Base-by-base conservation (phyloP, 1,140 invertebrate genomes). In the Drosophila orena region DNA sequence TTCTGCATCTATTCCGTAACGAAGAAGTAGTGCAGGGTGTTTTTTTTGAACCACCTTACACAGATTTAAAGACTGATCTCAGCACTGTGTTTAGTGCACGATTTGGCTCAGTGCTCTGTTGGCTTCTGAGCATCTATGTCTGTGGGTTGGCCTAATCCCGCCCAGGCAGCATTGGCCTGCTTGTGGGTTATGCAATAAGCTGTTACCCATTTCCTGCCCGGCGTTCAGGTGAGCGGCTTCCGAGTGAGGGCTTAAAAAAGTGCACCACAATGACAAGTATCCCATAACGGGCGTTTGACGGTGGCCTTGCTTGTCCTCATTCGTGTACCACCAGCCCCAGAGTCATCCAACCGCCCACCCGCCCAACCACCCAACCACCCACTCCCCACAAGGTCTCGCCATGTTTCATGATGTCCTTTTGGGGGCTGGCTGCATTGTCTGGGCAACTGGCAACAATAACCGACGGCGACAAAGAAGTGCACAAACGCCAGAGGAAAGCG, bases 221-320 rank as follows among this genome's bases (percentile, higher is more conserved):
- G 60, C 30, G 62, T 68, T 62, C 76, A 84, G 80, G 80, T 84
- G 81, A 79, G 65, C 66, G 70, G 74, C 79, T 62, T 84, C 72
- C 62, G 68, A 59, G 65, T 70, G 70, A 40, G 72, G 62, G 73
- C 71, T 74, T 54, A 53, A 52, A 69, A 84, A 85, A 68, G 55
- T 85, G 81, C 81, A 84, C 49, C 71, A 83, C 80, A 84, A 79
- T 79, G 80, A 55, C 53, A 56, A 49, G 49, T 50, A 46, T 61
- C 43, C 70, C 14, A 27, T 47, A 47, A 27, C 22, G 50, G 75
- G 30, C 35, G 40, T 17, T 44, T 43, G 59, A n/a, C 22, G 49
- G 49, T 85, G 81, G 68, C 81, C 81, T 85, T 81, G 81, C 81
- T 77, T 85, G 81, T 77, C 72, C 81, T 69, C 68, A 60, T 61